Conservation (phyloP, 2,797 vertebrate genomes). For the Sparus aurata region DNA sequence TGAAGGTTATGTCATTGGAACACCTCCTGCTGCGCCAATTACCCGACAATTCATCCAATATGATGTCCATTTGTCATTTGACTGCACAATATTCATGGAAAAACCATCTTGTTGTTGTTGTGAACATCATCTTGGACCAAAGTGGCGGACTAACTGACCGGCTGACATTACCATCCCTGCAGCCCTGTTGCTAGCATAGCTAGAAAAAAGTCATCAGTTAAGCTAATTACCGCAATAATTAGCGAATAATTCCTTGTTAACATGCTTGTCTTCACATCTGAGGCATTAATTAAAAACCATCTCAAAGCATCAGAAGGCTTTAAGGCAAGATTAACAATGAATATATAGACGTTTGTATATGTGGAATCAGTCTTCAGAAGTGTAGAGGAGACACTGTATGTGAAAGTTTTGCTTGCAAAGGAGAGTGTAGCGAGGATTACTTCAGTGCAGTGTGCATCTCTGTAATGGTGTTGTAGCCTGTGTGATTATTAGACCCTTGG, state of each 20-base stretch:
- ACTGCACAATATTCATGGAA: no score
- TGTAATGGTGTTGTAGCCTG: constrained; percentile 72
- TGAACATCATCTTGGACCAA: neutral
- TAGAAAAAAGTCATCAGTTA: constrained; percentile 11
- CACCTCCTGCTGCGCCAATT: no score
- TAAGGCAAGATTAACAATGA: constrained; percentile 20
- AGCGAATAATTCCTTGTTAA: constrained; percentile 21
- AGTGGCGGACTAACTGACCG: neutral
- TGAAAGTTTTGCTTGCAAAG: constrained; percentile 22
- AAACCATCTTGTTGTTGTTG: neutral
- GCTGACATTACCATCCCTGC: neutral
- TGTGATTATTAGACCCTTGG: constrained; percentile 79
- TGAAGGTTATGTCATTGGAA: no score
- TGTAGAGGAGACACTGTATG: neutral
- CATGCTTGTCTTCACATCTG: constrained; percentile 30
- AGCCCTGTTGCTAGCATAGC: neutral
- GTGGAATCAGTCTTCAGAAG: neutral
- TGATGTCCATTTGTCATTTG: no score
- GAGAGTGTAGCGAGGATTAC: constrained; percentile 50
- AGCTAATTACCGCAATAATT: constrained; percentile 37
- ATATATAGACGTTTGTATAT: neutral
- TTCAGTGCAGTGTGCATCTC: constrained; percentile 61
- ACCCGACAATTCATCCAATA: no score
- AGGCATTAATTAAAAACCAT: constrained; percentile 37
- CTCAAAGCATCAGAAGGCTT: constrained; percentile 8